Conservation (phyloP, 1,140 invertebrate genomes). For the Araneus ventricosus region DNA sequence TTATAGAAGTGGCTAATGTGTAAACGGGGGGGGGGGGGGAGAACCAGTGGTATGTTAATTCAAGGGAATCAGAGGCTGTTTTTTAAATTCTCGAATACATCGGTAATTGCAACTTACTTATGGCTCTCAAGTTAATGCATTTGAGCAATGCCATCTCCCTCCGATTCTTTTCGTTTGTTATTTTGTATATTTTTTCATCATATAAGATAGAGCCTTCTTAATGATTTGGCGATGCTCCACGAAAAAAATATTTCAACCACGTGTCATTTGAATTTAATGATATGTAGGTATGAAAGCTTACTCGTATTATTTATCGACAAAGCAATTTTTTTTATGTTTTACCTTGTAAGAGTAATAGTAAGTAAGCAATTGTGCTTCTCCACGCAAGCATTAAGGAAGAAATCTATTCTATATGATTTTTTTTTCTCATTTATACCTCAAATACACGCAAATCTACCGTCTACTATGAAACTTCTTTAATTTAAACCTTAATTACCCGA, state of each 20-base stretch:
- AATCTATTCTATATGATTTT: neutral
- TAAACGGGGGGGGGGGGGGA: slow-evolving; percentile 13
- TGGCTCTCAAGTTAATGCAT: neutral
- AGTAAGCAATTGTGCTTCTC: neutral
- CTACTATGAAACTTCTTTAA: too few relatives aligned
- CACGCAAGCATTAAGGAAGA: neutral
- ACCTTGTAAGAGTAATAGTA: neutral
- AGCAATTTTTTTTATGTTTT: neutral
- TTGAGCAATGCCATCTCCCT: neutral
- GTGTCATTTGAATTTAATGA: neutral
- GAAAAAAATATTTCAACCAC: neutral
- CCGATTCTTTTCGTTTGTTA: neutral
- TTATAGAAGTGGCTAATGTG: slow-evolving; percentile 26
- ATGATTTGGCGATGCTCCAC: neutral
- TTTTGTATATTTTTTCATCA: too few relatives aligned
- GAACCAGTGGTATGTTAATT: slow-evolving; percentile 51
- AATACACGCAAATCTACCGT: too few relatives aligned
- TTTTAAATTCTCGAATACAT: slow-evolving; percentile 23
- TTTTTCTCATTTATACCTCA: too few relatives aligned
- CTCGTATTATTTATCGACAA: neutral
- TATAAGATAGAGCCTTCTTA: neutral
- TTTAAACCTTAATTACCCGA: too few relatives aligned
- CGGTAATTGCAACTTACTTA: slow-evolving; percentile 13
- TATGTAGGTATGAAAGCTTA: neutral
- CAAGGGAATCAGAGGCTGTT: neutral